phyloP scores from a whole-genome alignment of 2,888 invertebrate genomes.

The Endomychus coccineus region DNA sequence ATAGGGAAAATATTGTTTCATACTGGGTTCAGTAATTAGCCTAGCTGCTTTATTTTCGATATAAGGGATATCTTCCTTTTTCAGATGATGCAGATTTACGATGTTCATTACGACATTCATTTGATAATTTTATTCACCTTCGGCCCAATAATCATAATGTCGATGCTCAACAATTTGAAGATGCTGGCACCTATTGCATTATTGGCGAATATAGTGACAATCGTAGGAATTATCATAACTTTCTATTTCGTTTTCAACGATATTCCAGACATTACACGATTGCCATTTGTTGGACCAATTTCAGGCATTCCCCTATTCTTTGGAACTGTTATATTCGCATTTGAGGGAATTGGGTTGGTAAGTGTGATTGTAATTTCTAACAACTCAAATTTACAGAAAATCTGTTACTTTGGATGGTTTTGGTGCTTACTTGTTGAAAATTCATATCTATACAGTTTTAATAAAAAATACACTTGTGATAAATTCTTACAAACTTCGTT shows the following conservation, averaged over 20 bases:
- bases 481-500: too few relatives aligned
- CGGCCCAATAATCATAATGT: constrained; percentile 58
- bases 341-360: constrained; percentile 84
- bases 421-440: too few relatives aligned
- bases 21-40: too few relatives aligned
- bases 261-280: constrained; percentile 53
- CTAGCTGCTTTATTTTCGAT: too few relatives aligned
- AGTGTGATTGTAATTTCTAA: too few relatives aligned
- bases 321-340: constrained; percentile 87
- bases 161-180: constrained; percentile 64
- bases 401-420: too few relatives aligned
- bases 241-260: constrained; percentile 64
- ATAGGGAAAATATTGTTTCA: too few relatives aligned
- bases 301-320: constrained; percentile 68
- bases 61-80: constrained; percentile 22
- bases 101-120: constrained; percentile 51
- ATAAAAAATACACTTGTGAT: too few relatives aligned
- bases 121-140: constrained; percentile 62
- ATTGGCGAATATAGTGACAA: constrained; percentile 65
- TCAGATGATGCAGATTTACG: constrained; percentile 58
- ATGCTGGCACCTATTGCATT: constrained; percentile 64
- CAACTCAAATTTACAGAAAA: too few relatives aligned
- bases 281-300: constrained; percentile 53
- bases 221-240: constrained; percentile 62
- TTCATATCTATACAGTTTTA: too few relatives aligned